A percentile compares a stretch with the other conserved stretches of the same genome.
These are phyloP conservation scores for Percina caprodes DNA, from an alignment of 2,113 vertebrate species.

Conservation along the genomic window DNA sequence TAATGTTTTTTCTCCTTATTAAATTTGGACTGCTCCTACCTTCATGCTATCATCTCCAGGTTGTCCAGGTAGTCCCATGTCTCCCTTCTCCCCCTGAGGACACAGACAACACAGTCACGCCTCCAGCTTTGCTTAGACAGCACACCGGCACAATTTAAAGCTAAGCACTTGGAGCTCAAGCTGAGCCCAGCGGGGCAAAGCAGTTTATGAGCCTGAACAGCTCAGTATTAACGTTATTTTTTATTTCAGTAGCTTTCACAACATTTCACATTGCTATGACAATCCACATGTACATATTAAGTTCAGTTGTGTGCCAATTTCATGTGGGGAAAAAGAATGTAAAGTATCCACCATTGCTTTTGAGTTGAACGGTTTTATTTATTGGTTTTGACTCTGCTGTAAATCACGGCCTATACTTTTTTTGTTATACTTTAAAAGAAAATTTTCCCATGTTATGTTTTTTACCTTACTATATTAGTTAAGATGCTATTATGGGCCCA, in stretches of 20 bases:
- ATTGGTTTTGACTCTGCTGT: not conserved
- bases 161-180: not conserved
- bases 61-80: constrained; percentile 81
- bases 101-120: constrained; percentile 9
- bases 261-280: not conserved
- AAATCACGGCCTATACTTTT: too few species aligned
- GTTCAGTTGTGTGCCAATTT: not conserved
- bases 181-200: not conserved
- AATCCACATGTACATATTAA: not conserved
- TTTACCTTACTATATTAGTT: too few species aligned
- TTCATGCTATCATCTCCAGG: constrained; percentile 85
- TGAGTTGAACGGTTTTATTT: not conserved
- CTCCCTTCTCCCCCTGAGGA: constrained; percentile 88
- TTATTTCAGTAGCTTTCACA: not conserved
- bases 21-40: constrained; percentile 72
- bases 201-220: not conserved
- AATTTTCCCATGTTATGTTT: too few species aligned
- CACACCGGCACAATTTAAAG: too few species aligned
- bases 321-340: not conserved
- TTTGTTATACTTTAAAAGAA: too few species aligned
- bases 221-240: not conserved
- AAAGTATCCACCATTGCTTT: not conserved
- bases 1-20: not conserved
- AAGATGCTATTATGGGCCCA: too few species aligned
- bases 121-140: not conserved